Evolutionary conservation across 2,797 vertebrate species (phyloP).

Genomic region (Zalophus californianus): DNA sequence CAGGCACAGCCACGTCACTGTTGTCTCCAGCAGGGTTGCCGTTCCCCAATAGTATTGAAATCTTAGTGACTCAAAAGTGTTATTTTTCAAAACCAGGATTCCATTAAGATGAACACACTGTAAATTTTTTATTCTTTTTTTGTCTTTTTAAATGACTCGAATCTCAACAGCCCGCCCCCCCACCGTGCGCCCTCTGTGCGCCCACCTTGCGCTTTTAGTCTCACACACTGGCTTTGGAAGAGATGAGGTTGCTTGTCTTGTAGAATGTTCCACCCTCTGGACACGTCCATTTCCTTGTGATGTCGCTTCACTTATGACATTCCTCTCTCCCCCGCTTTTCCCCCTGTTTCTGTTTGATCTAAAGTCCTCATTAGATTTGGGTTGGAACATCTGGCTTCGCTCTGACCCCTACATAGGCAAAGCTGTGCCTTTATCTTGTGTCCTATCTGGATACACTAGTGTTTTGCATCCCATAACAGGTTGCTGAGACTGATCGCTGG

Average conservation of each 20-base stretch:
- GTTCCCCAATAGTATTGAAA: background rate
- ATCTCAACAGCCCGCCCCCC: accelerated
- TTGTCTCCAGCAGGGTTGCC: too few relatives aligned
- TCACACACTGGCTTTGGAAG: background rate
- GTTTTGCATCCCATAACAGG: accelerated
- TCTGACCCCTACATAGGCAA: accelerated
- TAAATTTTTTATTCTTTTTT: background rate
- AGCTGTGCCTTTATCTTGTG: background rate
- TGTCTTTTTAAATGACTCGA: background rate
- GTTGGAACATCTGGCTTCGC: background rate
- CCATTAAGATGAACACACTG: background rate
- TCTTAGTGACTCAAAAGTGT: background rate
- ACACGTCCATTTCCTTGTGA: background rate
- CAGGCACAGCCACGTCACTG: background rate
- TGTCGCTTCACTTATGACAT: background rate
- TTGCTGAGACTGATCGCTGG: background rate
- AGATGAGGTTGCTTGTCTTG: background rate
- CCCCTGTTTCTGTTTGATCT: background rate
- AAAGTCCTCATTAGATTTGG: background rate
- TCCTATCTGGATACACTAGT: background rate
- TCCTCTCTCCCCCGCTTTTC: accelerated
- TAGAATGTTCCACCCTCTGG: too few relatives aligned
- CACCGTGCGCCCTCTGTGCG: accelerated
- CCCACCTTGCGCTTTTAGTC: accelerated
- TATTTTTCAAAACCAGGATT: background rate